These are phyloP conservation scores for Microcebus griseorufus DNA, from an alignment of 2,113 vertebrate genomes.

Conservation along the genomic window DNA sequence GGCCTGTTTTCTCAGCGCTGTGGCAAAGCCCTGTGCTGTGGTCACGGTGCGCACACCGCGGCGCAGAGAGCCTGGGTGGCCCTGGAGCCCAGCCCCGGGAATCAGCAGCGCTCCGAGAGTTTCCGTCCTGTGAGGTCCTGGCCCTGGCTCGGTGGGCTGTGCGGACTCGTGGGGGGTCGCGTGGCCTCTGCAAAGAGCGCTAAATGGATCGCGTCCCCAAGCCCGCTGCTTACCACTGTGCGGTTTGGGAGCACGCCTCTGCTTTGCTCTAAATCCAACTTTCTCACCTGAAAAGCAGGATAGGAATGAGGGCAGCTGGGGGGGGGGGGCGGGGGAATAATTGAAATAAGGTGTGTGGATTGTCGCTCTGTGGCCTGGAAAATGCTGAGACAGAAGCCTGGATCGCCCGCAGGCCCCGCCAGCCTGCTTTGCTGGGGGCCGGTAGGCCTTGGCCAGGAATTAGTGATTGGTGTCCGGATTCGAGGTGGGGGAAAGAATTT, in stretches of 20 bases:
- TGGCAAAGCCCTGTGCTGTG: not conserved
- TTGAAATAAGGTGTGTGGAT: not conserved
- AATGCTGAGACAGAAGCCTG: not conserved
- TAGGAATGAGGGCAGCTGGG: not conserved
- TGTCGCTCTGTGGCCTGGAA: not conserved
- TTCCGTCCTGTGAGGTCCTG: not conserved
- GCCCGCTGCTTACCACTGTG: not conserved
- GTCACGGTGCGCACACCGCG: not conserved
- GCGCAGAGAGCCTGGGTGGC: slow-evolving; percentile 54
- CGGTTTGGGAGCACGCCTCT: not conserved
- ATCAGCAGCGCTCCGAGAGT: not conserved
- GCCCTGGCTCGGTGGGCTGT: not conserved
- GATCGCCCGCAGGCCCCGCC: not conserved
- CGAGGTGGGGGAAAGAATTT: not conserved
- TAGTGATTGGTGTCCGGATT: not conserved
- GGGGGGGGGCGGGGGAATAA: not conserved
- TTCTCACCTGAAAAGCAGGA: not conserved
- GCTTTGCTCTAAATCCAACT: not conserved
- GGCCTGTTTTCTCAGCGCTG: not conserved
- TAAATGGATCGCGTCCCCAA: not conserved
- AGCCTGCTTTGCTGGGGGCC: not conserved
- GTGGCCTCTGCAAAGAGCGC: not conserved
- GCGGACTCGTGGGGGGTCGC: not conserved
- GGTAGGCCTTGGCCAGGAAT: not conserved
- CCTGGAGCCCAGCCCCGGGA: slow-evolving; percentile 39